Base-by-base conservation (phyloP, 2,113 vertebrate genomes). In the Labrus mixtus region DNA sequence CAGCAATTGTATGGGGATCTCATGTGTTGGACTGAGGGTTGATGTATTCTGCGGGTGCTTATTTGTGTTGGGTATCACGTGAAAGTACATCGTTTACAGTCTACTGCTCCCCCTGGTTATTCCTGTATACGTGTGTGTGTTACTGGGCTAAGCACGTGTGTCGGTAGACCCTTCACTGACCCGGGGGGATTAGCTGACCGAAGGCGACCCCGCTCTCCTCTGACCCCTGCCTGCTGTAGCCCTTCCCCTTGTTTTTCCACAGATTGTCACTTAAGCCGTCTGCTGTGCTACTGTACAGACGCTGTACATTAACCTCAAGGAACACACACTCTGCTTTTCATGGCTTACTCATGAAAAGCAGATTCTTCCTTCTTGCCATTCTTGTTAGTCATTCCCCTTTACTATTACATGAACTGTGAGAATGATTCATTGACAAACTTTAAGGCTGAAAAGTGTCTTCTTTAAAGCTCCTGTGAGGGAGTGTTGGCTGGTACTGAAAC, bases 121-220 rank as follows among this genome's bases (percentile, higher is more conserved):
- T 66, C 8, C 33, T 53, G 9, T 53, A 25, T 50, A 11, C 53
- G 13, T 33, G 10, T 2, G 29, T 59, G 66, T 64, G 72, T 70
- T 16, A 11, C 67, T 48, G 56, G 23, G 63, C 50, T 51, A 4
- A 41, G 25, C 36, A 51, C 15, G 10, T 68, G 63, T 86, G 73
- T 64, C 8, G 13, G 71, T n/a, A 8, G 46, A 69, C 55, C 76
- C 64, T 78, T 84, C 80, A 73, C 67, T 83, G 66, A 68, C 76
- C 55, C 2, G 0, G 39, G 50, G 71, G 79, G 68, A 74, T 79
- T 62, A 73, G 54, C n/a, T 76, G 85, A 67, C 81, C 60, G 68
- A 48, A 79, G 68, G 20, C 46, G 37, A 79, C 73, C 81, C 55
- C 37, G 19, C 15, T 37, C 68, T 58, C 58, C 25, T 19, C 10